Percentiles rank a stretch among this genome's conserved stretches.
Evolutionary conservation across 2,888 invertebrate genomes (phyloP).

Genomic region (Cosmorhoe ocellata): DNA sequence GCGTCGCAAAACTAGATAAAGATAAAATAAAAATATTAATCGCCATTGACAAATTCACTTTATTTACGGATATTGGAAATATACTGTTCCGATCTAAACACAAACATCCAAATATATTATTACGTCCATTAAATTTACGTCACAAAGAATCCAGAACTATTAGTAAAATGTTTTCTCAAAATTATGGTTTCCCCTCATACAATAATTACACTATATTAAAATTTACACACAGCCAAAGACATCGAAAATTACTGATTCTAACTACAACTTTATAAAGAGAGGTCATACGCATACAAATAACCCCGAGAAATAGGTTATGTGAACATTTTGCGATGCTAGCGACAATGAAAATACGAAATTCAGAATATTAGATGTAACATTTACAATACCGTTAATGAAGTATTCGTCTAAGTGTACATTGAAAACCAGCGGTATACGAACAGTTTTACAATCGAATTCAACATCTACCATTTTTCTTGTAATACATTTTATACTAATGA

Average conservation of each 20-base stretch:
- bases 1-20: slow-evolving; percentile 64
- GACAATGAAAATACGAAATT: slow-evolving; percentile 54
- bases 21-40: slow-evolving; percentile 56
- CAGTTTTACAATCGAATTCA: slow-evolving; percentile 45
- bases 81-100: slow-evolving; percentile 74
- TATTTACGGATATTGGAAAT: slow-evolving; percentile 75
- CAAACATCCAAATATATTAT: slow-evolving; percentile 68
- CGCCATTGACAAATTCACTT: slow-evolving; percentile 73
- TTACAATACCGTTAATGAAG: slow-evolving; percentile 49
- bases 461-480: slow-evolving; percentile 78
- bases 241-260: slow-evolving; percentile 76
- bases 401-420: slow-evolving; percentile 48
- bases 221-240: slow-evolving; percentile 81
- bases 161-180: slow-evolving; percentile 76
- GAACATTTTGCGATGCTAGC: slow-evolving; percentile 83
- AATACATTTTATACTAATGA: slow-evolving; percentile 61
- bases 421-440: slow-evolving; percentile 55
- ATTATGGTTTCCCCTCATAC: slow-evolving; percentile 64
- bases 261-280: slow-evolving; percentile 65
- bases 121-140: slow-evolving; percentile 58
- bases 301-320: slow-evolving; percentile 74
- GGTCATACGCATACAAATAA: slow-evolving; percentile 60
- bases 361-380: slow-evolving; percentile 38
- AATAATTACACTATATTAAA: slow-evolving; percentile 65
- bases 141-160: slow-evolving; percentile 64